Percentiles rank a stretch among this genome's conserved stretches.
Conservation (phyloP, 2,888 invertebrate species). For the Campopleginae sp. region DNA sequence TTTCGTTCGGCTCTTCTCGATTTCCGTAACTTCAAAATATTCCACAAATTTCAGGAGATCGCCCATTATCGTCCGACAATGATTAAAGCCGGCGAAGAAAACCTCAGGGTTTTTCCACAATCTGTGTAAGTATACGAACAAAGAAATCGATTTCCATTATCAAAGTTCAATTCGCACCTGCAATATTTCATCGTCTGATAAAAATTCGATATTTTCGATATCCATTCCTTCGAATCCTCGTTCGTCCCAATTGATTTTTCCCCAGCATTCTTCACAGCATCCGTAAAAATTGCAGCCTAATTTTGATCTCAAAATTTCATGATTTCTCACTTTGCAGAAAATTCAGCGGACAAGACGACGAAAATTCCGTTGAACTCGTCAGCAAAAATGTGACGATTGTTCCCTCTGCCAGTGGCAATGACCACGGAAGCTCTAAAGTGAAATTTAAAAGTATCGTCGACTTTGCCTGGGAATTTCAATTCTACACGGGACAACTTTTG, state of each 20-base stretch:
- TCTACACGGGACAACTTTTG: constrained; percentile 94
- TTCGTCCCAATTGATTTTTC: neutral
- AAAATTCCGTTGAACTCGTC: constrained; percentile 86
- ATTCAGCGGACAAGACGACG: constrained; percentile 87
- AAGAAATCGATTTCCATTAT: constrained; percentile 29
- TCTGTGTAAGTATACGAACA: constrained; percentile 73
- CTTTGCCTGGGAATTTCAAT: constrained; percentile 96
- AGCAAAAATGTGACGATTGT: constrained; percentile 89
- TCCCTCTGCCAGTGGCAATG: constrained; percentile 90
- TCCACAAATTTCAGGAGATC: constrained; percentile 52
- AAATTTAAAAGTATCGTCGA: constrained; percentile 96
- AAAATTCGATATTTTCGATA: constrained; percentile 1
- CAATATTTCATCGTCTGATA: neutral
- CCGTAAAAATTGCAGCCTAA: neutral
- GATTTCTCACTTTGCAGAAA: constrained; percentile 83
- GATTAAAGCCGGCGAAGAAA: constrained; percentile 76
- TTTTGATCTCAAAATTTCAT: neutral
- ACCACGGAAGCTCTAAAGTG: constrained; percentile 94
- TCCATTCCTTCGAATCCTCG: neutral
- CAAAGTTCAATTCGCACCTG: constrained; percentile 12
- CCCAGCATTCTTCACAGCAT: neutral
- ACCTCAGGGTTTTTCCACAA: constrained; percentile 72
- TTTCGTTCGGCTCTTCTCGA: neutral
- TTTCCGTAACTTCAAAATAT: constrained; percentile 30
- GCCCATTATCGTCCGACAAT: constrained; percentile 60